Conservation (phyloP, 2,113 vertebrate species). For the Turdus rufiventris region DNA sequence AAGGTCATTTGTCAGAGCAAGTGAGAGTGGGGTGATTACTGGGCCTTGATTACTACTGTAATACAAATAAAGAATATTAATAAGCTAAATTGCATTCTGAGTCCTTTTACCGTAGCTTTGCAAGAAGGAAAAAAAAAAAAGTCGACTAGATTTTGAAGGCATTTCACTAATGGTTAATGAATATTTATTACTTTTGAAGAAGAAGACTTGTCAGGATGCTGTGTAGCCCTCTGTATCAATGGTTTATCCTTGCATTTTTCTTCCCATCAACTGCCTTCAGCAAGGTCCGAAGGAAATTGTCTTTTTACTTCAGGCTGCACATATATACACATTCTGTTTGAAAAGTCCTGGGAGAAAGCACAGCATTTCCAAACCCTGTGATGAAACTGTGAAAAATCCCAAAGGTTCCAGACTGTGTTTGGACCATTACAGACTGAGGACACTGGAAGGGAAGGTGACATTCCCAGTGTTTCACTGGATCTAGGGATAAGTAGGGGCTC, state of each 20-base stretch:
- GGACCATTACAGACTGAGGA: background rate
- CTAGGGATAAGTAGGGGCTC: background rate
- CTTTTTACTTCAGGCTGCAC: background rate
- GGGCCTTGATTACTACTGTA: background rate
- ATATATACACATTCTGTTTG: background rate
- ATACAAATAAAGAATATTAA: slow-evolving; percentile 41
- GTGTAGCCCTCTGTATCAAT: background rate
- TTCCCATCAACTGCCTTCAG: background rate
- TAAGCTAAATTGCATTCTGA: background rate
- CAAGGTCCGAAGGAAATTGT: background rate
- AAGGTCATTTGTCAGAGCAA: background rate
- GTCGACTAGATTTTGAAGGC: background rate
- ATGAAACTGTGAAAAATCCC: background rate
- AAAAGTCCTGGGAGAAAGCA: background rate
- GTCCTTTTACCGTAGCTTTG: background rate
- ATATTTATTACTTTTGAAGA: slow-evolving; percentile 28
- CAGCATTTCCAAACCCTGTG: background rate
- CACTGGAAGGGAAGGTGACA: background rate
- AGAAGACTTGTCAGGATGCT: background rate
- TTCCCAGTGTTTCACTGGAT: background rate
- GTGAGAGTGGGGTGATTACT: background rate
- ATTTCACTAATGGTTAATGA: slow-evolving; percentile 38
- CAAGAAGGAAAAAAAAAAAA: background rate
- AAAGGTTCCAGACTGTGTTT: background rate
- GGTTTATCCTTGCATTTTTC: background rate